These are phyloP conservation scores for Sinodicranocentrus sp. DNA, from an alignment of 2,888 invertebrate genomes.

Conservation along the genomic window DNA sequence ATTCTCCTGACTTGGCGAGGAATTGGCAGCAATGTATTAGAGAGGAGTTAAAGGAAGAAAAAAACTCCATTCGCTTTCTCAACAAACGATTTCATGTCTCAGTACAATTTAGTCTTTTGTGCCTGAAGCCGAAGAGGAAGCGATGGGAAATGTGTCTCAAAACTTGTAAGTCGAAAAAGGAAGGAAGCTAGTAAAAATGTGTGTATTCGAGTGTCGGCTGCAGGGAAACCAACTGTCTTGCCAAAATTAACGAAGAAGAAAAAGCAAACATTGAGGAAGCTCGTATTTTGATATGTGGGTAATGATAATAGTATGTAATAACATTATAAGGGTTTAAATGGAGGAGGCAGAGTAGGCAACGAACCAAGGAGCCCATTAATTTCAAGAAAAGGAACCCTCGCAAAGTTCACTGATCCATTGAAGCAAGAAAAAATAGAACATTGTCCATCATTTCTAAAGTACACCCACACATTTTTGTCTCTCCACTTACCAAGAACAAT, in stretches of 20 bases:
- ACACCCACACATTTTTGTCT: too few species aligned
- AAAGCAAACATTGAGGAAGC: too few species aligned
- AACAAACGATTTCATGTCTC: conserved; percentile 29
- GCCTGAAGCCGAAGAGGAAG: conserved; percentile 21
- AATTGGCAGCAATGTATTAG: conserved; percentile 27
- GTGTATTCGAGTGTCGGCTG: too few species aligned
- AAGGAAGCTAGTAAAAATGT: background rate
- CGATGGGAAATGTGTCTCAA: conserved; percentile 6
- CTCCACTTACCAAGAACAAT: conserved; percentile 77
- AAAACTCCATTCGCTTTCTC: background rate
- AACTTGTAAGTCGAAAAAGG: background rate
- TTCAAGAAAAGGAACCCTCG: too few species aligned
- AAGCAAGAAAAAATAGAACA: too few species aligned
- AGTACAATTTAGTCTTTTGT: conserved; percentile 26
- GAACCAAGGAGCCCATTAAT: background rate
- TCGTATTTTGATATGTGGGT: background rate
- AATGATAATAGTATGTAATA: background rate
- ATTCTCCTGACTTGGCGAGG: conserved; percentile 11
- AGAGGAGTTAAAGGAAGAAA: background rate
- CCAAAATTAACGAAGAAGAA: too few species aligned
- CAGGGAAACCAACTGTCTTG: too few species aligned
- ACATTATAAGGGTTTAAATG: background rate
- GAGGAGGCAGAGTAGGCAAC: background rate
- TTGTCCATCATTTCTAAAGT: too few species aligned
- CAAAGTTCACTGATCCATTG: too few species aligned